phyloP scores from a whole-genome alignment of 2,888 invertebrate genomes.

The Scrobipalpa atriplicella region DNA sequence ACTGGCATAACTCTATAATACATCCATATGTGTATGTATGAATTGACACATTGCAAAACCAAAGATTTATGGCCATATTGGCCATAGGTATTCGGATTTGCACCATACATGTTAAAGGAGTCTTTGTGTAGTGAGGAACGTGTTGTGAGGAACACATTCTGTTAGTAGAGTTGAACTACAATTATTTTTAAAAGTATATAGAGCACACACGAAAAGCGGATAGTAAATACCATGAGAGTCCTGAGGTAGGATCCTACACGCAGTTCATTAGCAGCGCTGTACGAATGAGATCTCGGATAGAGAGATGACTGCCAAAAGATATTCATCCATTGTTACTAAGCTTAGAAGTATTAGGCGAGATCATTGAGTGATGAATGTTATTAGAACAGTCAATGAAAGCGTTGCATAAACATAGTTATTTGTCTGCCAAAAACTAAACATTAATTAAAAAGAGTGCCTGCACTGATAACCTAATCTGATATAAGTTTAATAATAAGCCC shows the following conservation, averaged over 20 bases:
- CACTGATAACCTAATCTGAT: too few species aligned
- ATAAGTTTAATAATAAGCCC: too few species aligned
- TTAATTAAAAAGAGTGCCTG: too few species aligned
- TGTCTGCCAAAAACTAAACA: neutral
- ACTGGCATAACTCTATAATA: too few species aligned
- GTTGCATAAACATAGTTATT: neutral
- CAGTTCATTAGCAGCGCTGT: constrained; percentile 77
- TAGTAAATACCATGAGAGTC: constrained; percentile 78
- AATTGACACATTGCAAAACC: too few species aligned
- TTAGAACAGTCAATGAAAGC: neutral
- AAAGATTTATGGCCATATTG: too few species aligned
- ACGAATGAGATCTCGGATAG: constrained; percentile 77
- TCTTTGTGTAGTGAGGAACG: neutral
- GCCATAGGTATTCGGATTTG: too few species aligned
- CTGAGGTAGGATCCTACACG: constrained; percentile 77
- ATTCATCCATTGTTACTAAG: constrained; percentile 19
- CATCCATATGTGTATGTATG: too few species aligned
- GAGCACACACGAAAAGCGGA: constrained; percentile 35
- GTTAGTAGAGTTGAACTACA: neutral
- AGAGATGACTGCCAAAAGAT: constrained; percentile 66
- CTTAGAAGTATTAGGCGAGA: constrained; percentile 1
- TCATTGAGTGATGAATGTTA: neutral
- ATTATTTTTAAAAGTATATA: neutral
- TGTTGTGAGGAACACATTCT: neutral
- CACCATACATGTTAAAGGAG: too few species aligned